Percentiles rank a stretch among this genome's conserved stretches.
Conservation (phyloP, 2,888 invertebrate genomes). For the Drosophila neonasuta region DNA sequence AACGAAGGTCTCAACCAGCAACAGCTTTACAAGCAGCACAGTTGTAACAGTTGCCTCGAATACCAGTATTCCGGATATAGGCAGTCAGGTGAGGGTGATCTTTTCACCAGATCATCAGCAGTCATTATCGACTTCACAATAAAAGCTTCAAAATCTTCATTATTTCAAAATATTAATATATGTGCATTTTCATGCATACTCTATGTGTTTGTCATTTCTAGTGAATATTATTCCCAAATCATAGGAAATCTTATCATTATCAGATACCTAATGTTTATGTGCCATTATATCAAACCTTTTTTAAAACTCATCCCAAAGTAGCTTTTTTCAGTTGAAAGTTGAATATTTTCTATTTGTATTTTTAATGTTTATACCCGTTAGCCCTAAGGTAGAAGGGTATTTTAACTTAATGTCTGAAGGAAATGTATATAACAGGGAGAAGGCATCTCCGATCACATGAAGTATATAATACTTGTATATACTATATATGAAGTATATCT, state of each 20-base stretch:
- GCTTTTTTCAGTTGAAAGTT: too few relatives aligned
- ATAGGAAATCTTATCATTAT: background rate
- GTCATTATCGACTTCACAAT: constrained; percentile 31
- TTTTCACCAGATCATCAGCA: constrained; percentile 38
- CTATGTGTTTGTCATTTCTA: background rate
- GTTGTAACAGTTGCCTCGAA: constrained; percentile 14
- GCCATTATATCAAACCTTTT: too few relatives aligned
- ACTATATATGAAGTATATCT: too few relatives aligned
- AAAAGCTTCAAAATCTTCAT: constrained; percentile 10
- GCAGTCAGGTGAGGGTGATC: constrained; percentile 75
- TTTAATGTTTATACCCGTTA: too few relatives aligned
- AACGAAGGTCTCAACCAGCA: constrained; percentile 15
- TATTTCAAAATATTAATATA: background rate
- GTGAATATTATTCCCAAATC: background rate
- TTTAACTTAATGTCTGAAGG: too few relatives aligned
- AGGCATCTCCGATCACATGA: too few relatives aligned
- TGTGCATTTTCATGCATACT: background rate
- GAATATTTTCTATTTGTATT: too few relatives aligned
- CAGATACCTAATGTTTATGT: background rate
- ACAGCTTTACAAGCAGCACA: constrained; percentile 17
- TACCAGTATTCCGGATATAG: constrained; percentile 56
- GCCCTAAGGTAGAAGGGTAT: too few relatives aligned
- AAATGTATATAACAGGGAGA: too few relatives aligned
- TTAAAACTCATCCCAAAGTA: too few relatives aligned
- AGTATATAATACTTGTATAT: too few relatives aligned